Conservation (phyloP, 2,888 invertebrate genomes). For the Acholoe squamosa region DNA sequence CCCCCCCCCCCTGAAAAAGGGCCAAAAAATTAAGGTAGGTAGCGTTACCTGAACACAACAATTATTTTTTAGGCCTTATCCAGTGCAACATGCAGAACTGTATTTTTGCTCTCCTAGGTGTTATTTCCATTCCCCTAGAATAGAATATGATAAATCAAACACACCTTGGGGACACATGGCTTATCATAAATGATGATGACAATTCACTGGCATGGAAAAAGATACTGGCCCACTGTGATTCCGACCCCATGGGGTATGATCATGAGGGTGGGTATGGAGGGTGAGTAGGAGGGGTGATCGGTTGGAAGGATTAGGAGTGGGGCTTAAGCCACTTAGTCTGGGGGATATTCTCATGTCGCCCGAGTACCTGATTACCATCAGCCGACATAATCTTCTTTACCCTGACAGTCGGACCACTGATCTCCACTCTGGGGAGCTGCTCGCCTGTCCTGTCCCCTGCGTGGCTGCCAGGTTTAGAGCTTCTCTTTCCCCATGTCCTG, state of each 20-base stretch:
- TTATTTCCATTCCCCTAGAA: too few species aligned
- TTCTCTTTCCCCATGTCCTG: not conserved
- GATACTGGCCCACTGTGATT: not conserved
- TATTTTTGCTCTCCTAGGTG: too few species aligned
- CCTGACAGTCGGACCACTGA: conserved; percentile 25
- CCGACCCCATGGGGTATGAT: not conserved
- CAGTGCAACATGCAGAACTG: too few species aligned
- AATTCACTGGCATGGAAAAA: conserved; percentile 10
- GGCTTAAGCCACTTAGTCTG: conserved; percentile 58
- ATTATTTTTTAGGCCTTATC: too few species aligned
- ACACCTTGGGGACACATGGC: too few species aligned
- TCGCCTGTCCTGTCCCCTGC: not conserved
- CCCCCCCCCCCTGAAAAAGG: too few species aligned
- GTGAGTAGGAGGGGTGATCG: conserved; percentile 5
- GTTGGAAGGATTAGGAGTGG: conserved; percentile 16
- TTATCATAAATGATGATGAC: not conserved
- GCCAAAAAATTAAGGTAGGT: too few species aligned
- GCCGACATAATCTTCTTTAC: conserved; percentile 37
- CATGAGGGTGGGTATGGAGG: not conserved
- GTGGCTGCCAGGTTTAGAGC: not conserved
- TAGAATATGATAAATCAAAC: too few species aligned
- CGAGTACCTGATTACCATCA: conserved; percentile 47
- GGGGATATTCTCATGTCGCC: conserved; percentile 51
- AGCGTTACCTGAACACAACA: too few species aligned
- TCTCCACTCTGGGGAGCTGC: conserved; percentile 24